Evolutionary conservation across 2,113 vertebrate genomes (phyloP), one percentile per base, ranked within the genome.

Genomic region (Cavia porcellus): DNA sequence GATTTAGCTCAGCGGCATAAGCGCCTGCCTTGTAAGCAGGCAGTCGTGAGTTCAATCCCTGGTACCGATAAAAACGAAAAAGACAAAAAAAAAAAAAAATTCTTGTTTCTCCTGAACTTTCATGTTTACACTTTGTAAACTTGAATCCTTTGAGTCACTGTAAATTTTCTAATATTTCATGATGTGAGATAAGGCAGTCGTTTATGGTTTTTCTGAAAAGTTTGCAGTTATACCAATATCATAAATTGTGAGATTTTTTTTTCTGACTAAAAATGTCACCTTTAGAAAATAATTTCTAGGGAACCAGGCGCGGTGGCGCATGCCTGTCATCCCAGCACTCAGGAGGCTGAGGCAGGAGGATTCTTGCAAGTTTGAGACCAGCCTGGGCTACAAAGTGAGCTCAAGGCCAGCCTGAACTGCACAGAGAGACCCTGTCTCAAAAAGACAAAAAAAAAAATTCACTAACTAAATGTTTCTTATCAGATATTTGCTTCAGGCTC

Each of bases 141-240:
- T 52, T 68, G 85, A 68, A 5, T 95, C 61, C 80, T 85, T 90
- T 28, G 19, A 17, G n/a, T 92, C 64, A 66, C 35, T 47, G 47
- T 30, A 91, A 59, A 61, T n/a, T 42, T 93, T 92, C 92, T 42
- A 77, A 83, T 90, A 80, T 68, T 50, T 24, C 72, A 9, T 94
- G 42, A 30, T 30, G 0, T 47, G n/a, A 96, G 92, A 6, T 82
- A 84, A 77, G 24, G 84, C 82, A 45, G 24, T 38, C 87, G 61
- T 72, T 81, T 74, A 42, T 57, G 2, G 24, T 42, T 19, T 28
- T 77, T 52, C 28, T 14, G 45, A 81, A 52, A 77, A 59, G 15
- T 61, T 90, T 72, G 24, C 5, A 10, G 0, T 81, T 96, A n/a
- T 25, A 47, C 25, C 7, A 80, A 38, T 24, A 50, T 6, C 15